Evolutionary conservation across 1,140 invertebrate species (phyloP).

Genomic region (Aphaenogaster ashmeadi): DNA sequence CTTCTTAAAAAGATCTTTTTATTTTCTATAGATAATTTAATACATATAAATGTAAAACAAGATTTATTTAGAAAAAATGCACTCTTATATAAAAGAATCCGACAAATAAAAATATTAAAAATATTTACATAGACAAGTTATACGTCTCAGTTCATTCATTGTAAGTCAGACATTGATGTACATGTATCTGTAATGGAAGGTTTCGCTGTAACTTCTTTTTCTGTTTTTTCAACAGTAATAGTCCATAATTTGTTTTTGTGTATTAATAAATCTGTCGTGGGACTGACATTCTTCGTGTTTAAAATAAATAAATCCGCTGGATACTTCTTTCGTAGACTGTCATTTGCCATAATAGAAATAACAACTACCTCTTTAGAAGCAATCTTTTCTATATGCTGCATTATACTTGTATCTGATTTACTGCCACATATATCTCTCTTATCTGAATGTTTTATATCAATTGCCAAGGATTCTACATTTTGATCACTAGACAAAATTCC

Average conservation of each 20-base stretch:
- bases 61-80: conserved; percentile 51
- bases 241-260: conserved; percentile 1
- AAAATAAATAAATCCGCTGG: not conserved
- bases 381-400: conserved; percentile 6
- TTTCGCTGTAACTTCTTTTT: conserved; percentile 78
- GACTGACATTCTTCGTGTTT: not conserved
- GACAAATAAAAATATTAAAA: conserved; percentile 30
- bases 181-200: conserved; percentile 78
- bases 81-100: conserved; percentile 38
- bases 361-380: conserved; percentile 70
- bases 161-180: conserved; percentile 78
- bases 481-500: not conserved
- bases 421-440: not conserved
- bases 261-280: not conserved
- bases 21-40: not conserved
- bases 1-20: not conserved
- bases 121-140: conserved; percentile 23
- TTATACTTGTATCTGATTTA: not conserved
- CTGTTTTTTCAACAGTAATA: conserved; percentile 70
- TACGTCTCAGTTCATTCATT: not conserved
- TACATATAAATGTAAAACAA: conserved; percentile 23
- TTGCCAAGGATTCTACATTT: not conserved
- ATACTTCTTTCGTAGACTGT: conserved; percentile 13
- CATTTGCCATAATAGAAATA: conserved; percentile 68
- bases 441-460: not conserved